Percentiles rank a stretch among this genome's conserved stretches.
Conservation (phyloP, 2,797 vertebrate genomes). For the Takifugu rubripes region DNA sequence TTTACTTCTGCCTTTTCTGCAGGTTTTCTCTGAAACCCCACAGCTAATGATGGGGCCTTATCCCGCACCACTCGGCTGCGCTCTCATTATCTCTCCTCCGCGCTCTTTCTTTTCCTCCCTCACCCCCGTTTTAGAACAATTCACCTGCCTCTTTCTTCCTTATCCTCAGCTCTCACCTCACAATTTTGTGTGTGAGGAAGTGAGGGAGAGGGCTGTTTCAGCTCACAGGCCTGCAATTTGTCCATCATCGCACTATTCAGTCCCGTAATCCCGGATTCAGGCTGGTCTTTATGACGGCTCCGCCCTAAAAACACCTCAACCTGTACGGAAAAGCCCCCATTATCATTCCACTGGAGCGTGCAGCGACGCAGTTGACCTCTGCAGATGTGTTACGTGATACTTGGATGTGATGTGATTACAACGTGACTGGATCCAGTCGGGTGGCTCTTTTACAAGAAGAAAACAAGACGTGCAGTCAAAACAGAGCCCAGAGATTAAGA, state of each 20-base stretch:
- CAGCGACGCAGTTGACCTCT: conserved; percentile 24
- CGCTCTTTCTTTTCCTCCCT: conserved; percentile 15
- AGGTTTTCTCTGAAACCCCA: conserved; percentile 34
- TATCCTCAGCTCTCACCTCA: neutral
- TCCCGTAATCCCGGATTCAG: conserved; percentile 46
- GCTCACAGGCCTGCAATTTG: conserved; percentile 49
- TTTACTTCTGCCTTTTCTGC: conserved; percentile 40
- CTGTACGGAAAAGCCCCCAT: conserved; percentile 40
- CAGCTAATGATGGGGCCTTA: conserved; percentile 42
- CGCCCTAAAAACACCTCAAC: conserved; percentile 26
- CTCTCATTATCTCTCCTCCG: conserved; percentile 26
- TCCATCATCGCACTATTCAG: conserved; percentile 57
- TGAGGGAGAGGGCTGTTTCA: conserved; percentile 19
- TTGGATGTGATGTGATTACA: neutral
- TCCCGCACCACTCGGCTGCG: conserved; percentile 22
- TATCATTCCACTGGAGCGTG: conserved; percentile 25
- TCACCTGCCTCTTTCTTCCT: conserved; percentile 14
- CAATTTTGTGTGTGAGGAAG: conserved; percentile 9
- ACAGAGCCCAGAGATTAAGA: too few relatives aligned
- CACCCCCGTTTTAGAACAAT: conserved; percentile 27
- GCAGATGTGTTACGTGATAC: conserved; percentile 2
- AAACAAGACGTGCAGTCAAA: too few relatives aligned
- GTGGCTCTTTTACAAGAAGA: neutral
- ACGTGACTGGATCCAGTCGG: neutral
- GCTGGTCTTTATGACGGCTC: conserved; percentile 27